phyloP scores from a whole-genome alignment of 2,797 vertebrate species.

The Euthynnus affinis region DNA sequence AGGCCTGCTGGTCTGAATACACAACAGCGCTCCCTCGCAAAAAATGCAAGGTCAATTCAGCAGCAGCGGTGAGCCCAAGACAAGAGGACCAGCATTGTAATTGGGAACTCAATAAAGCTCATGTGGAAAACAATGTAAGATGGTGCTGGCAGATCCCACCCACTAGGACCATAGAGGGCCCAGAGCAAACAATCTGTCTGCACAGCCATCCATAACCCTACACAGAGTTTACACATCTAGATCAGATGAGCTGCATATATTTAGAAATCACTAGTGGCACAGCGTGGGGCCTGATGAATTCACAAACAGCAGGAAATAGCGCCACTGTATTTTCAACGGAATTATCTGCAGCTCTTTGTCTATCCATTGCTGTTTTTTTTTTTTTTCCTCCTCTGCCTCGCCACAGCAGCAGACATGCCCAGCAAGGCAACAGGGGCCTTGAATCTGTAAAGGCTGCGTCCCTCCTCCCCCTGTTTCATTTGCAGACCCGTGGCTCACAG shows the following conservation, averaged over 20 bases:
- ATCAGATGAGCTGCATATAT: conserved; percentile 80
- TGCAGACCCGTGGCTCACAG: conserved; percentile 80
- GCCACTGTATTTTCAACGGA: conserved; percentile 66
- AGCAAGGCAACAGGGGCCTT: conserved; percentile 70
- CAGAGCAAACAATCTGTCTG: conserved; percentile 78
- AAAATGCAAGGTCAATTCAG: conserved; percentile 80
- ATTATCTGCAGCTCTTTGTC: conserved; percentile 80
- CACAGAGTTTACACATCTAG: conserved; percentile 74
- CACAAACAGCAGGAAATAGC: conserved; percentile 73
- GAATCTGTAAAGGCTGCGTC: conserved; percentile 70
- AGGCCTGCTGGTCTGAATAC: conserved; percentile 73
- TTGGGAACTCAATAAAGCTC: conserved; percentile 79
- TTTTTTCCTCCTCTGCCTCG: conserved; percentile 34
- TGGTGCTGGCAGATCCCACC: conserved; percentile 64
- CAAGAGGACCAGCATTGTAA: conserved; percentile 73
- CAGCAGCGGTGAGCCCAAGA: conserved; percentile 57
- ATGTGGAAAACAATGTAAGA: conserved; percentile 70
- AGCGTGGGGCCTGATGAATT: conserved; percentile 74
- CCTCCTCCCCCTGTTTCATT: conserved; percentile 77
- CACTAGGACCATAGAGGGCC: conserved; percentile 63
- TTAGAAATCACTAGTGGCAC: conserved; percentile 76
- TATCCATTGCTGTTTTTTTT: conserved; percentile 56
- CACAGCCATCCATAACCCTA: conserved; percentile 69
- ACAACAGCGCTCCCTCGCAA: conserved; percentile 62
- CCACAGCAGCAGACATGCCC: conserved; percentile 73